Evolutionary conservation across 2,888 invertebrate species (phyloP).

Genomic region (Belgica antarctica): DNA sequence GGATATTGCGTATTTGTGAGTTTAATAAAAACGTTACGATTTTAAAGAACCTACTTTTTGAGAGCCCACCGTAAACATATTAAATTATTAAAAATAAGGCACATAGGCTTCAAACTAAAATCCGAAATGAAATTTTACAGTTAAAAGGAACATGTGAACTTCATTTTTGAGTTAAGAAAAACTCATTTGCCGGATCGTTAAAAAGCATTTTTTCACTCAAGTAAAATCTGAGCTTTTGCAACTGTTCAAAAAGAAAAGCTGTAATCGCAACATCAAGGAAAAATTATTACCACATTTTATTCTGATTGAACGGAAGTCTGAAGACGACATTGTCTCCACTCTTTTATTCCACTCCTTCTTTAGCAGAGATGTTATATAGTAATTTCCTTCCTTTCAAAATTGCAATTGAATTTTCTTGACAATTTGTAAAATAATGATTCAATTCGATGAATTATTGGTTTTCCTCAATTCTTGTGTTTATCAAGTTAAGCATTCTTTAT

Average conservation of each 20-base stretch:
- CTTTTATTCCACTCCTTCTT: constrained; percentile 7
- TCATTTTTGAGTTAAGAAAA: no score
- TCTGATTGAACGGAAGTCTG: constrained; percentile 33
- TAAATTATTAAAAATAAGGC: no score
- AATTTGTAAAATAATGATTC: constrained; percentile 41
- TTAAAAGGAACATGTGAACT: no score
- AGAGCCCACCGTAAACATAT: no score
- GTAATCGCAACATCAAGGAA: constrained; percentile 9
- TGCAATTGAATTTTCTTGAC: constrained; percentile 41
- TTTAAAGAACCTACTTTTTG: no score
- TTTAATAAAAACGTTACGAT: no score
- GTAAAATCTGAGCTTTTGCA: constrained; percentile 9
- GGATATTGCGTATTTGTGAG: no score
- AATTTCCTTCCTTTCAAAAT: constrained; percentile 41
- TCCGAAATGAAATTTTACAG: no score
- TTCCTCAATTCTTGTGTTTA: neutral
- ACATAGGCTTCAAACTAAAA: no score
- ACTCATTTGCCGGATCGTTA: no score
- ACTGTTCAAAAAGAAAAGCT: constrained; percentile 22
- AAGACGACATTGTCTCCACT: constrained; percentile 41
- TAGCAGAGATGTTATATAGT: constrained; percentile 28
- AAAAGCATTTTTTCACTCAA: no score
- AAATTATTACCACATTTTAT: neutral
- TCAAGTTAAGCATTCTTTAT: neutral
- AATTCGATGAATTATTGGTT: constrained; percentile 35